Evolutionary conservation across 2,797 vertebrate genomes (phyloP), one percentile per base, ranked within the genome.

Genomic region (Diceros bicornis): DNA sequence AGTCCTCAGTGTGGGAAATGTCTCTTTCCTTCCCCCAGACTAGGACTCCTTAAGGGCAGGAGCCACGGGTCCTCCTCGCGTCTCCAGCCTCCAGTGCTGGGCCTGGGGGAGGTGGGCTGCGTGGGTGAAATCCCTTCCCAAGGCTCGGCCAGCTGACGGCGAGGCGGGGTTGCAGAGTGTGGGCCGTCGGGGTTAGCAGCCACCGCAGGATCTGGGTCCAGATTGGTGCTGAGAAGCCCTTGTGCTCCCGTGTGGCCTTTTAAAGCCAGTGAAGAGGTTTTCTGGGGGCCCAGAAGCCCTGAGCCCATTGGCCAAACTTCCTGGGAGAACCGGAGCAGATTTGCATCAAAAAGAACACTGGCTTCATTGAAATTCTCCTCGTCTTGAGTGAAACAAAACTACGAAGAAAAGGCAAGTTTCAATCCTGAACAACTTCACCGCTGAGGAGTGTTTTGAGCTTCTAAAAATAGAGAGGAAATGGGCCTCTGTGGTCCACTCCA

Each of bases 311-410:
- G 50, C 72, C 86, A 79, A 57, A 75, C 16, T 44, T 86, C 94
- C 94, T 97, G 92, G 92, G 95, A 97, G 96, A 96, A 91, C 27
- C 11, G 75, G 96, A 91, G 84, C n/a, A 13, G 64, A 98, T 99
- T 99, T 99, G 99, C 99, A 99, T 99, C 94, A 99, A 97, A 99
- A 99, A 99, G 98, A 98, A 64, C 87, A 89, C 89, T 88, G 94
- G 93, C 85, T 98, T 99, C 96, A 99, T 99, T 99, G 98, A 99
- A 97, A 99, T 99, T 99, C 99, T 98, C 97, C 98, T 98, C 99
- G 96, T 97, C 98, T 86, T 96, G 97, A 97, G 98, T 71, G 95
- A 95, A 98, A 98, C 96, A 97, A 98, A 98, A 97, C 81, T 78
- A 78, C 89, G 86, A 98, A 97, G 98, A 98, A 98, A 98, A 97